phyloP scores from a whole-genome alignment of 2,797 vertebrate species.

The Podargus strigoides region DNA sequence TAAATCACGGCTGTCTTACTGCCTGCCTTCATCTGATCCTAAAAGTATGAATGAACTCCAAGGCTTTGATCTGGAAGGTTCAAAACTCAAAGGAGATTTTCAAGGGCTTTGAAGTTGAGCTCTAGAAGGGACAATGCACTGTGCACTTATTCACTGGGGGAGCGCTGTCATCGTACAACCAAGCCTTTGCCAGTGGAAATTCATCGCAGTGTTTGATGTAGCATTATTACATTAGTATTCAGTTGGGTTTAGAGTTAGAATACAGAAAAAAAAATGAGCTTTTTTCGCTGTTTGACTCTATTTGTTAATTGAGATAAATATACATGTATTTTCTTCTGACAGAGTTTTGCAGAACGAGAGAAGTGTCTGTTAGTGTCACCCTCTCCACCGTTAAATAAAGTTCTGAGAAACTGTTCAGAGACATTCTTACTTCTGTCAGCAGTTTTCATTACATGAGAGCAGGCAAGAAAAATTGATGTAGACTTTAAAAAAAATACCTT shows the following conservation, averaged over 20 bases:
- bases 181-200: slow-evolving; percentile 42
- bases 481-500: background rate
- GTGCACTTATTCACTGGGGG: slow-evolving; percentile 71
- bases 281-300: background rate
- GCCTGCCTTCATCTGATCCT: slow-evolving; percentile 67
- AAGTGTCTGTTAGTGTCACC: background rate
- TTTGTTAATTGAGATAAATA: background rate
- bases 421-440: background rate
- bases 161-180: slow-evolving; percentile 28
- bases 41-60: slow-evolving; percentile 75
- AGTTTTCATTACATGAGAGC: background rate
- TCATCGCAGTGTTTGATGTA: slow-evolving; percentile 46
- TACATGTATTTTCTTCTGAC: background rate
- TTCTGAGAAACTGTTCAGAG: background rate
- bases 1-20: slow-evolving; percentile 57
- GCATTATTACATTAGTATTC: slow-evolving; percentile 15
- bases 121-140: slow-evolving; percentile 74
- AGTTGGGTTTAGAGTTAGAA: background rate
- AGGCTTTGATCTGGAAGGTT: slow-evolving; percentile 82
- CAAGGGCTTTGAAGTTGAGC: slow-evolving; percentile 74
- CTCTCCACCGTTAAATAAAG: background rate
- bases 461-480: background rate
- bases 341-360: background rate
- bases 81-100: slow-evolving; percentile 71
- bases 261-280: background rate